These are phyloP conservation scores for Rhinogobio ventralis DNA, from an alignment of 2,797 vertebrate genomes.

Conservation along the genomic window DNA sequence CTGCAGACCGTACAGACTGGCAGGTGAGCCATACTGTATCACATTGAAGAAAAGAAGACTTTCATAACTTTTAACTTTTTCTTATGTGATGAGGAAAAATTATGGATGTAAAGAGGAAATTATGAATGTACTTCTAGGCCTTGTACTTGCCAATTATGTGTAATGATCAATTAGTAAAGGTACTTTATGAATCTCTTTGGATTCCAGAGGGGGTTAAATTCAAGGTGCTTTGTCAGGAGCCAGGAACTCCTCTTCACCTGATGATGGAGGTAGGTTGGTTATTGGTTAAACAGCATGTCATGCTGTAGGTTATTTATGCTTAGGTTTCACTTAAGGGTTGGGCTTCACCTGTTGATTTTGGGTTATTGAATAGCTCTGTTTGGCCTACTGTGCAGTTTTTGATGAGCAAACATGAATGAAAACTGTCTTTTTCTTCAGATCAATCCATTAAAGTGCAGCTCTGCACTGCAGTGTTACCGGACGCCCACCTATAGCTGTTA, in stretches of 20 bases:
- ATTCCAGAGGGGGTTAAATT: slow-evolving; percentile 93
- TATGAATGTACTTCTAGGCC: background rate
- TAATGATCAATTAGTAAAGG: background rate
- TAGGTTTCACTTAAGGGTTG: background rate
- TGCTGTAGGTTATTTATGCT: background rate
- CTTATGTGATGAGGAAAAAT: background rate
- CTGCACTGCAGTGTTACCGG: slow-evolving; percentile 84
- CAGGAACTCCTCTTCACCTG: slow-evolving; percentile 87
- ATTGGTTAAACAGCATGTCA: slow-evolving; percentile 1
- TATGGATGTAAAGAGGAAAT: background rate
- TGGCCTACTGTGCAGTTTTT: background rate
- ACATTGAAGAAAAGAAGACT: background rate
- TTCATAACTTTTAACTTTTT: background rate
- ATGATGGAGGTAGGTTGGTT: slow-evolving; percentile 88
- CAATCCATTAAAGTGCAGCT: slow-evolving; percentile 84
- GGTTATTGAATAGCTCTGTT: slow-evolving; percentile 1
- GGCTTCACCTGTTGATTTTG: slow-evolving; percentile 11
- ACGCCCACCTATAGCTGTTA: slow-evolving; percentile 90
- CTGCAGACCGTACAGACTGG: slow-evolving; percentile 87
- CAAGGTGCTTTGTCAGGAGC: slow-evolving; percentile 85
- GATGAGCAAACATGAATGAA: slow-evolving; percentile 18
- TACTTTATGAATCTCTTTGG: slow-evolving; percentile 42
- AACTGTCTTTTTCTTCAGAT: slow-evolving; percentile 76
- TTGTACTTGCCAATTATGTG: background rate
- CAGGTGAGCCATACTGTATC: slow-evolving; percentile 75